Base-by-base conservation (phyloP, 2,888 invertebrate species). In the Stegana nigrithorax region DNA sequence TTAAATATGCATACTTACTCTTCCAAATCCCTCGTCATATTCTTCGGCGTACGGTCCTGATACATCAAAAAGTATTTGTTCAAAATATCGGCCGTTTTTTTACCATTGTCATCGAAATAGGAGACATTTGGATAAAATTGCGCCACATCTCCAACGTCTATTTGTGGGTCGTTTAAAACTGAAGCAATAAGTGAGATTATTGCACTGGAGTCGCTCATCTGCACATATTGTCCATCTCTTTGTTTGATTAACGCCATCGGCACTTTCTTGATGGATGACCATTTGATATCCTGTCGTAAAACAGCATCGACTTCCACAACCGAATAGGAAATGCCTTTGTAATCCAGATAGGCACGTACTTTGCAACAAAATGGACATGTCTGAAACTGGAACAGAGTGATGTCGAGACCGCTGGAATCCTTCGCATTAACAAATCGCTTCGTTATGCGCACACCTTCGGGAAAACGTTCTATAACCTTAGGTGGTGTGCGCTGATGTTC, bases 361-460 rank as follows among this genome's bases (percentile, higher is more conserved):
- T 98, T 98, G 82, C 97, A 97, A 86, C 98, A 98, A 85, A 98
- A 98, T 0, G 98, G 98, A 81, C 98, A 99, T 0, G 97, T 97
- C 78, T 97, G 94, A 83, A 97, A 99, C 87, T 99, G 99, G 82
- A 94, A 99, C 17, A 99, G 87, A 0, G 94, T 92, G 50, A 99
- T 86, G 72, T 95, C 91, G 62, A 96, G 86, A 25, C 91, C 91
- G 47, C 88, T 88, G 1, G 81, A 86, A 80, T 94, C 93, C 3
- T 88, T 86, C 0, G 91, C 88, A 80, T 89, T 91, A 10, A 88
- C 73, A 59, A 93, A 87, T 90, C 93, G 87, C 65, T 88, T 88
- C 8, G 89, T 89, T 12, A 89, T 85, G 64, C 82, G 83, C 67
- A 89, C 87, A 44, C 86, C 83, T 53, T 86, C 80, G 1, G 90